phyloP scores from a whole-genome alignment of 2,888 invertebrate species.

The Drosophila meridiana region DNA sequence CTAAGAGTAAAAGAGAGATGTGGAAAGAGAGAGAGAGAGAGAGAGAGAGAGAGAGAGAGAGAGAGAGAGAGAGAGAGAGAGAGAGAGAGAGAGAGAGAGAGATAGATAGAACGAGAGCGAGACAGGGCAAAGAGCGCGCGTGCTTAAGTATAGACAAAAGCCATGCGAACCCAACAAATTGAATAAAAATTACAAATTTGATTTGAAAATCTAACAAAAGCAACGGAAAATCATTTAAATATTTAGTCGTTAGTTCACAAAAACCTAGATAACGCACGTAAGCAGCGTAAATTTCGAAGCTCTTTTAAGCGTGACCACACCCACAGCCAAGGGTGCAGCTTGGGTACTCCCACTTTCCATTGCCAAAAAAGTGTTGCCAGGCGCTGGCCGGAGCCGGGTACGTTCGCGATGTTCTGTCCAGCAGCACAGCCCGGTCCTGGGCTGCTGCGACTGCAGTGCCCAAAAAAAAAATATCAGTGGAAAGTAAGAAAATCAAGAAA shows the following conservation, averaged over 20 bases:
- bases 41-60: neutral
- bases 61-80: neutral
- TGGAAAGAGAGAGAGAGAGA: constrained; percentile 4
- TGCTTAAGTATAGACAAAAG: constrained; percentile 57
- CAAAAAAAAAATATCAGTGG: constrained; percentile 35
- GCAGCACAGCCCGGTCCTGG: constrained; percentile 32
- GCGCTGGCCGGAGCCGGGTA: constrained; percentile 69
- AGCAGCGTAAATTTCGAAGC: neutral
- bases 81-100: neutral
- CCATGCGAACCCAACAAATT: constrained; percentile 38
- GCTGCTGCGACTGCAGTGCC: constrained; percentile 61
- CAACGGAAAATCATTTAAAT: neutral
- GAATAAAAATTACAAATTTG: constrained; percentile 4
- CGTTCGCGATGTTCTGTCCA: constrained; percentile 26
- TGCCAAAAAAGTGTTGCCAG: constrained; percentile 65
- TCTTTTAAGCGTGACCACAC: constrained; percentile 37
- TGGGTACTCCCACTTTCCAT: constrained; percentile 26
- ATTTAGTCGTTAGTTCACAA: neutral
- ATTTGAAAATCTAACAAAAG: neutral
- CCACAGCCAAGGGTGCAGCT: constrained; percentile 26
- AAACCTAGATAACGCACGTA: no score
- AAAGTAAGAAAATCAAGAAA: constrained; percentile 23
- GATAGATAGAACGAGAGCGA: neutral
- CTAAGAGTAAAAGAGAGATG: neutral
- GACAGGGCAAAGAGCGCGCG: neutral